Conservation (phyloP, 2,888 invertebrate genomes). For the Chrysomela aeneicollis region DNA sequence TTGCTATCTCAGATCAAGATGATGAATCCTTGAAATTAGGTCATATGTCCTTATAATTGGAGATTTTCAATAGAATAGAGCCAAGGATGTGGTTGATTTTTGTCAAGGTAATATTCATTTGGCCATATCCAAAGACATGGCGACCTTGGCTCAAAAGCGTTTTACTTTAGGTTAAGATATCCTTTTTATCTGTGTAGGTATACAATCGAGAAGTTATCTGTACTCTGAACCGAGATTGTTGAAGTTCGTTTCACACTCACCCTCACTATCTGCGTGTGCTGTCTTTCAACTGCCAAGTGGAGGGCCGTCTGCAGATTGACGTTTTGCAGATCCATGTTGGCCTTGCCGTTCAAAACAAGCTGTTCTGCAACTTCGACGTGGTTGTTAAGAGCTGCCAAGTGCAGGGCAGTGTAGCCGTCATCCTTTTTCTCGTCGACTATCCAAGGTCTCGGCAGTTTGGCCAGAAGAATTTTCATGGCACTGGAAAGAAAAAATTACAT, state of each 20-base stretch:
- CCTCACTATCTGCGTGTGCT: conserved; percentile 97
- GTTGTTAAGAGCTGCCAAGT: conserved; percentile 95
- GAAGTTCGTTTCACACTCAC: conserved; percentile 67
- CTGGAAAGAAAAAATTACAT: conserved; percentile 65
- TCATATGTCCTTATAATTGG: too few relatives aligned
- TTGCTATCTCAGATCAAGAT: too few relatives aligned
- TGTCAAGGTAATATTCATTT: too few relatives aligned
- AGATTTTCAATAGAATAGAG: too few relatives aligned
- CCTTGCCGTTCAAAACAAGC: conserved; percentile 86
- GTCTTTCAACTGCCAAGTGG: conserved; percentile 94
- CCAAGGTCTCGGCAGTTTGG: conserved; percentile 94
- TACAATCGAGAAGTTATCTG: too few relatives aligned
- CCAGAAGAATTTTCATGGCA: conserved; percentile 94
- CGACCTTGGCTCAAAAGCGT: too few relatives aligned
- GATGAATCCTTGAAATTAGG: too few relatives aligned
- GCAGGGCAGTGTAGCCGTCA: conserved; percentile 96
- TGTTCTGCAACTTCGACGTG: conserved; percentile 96
- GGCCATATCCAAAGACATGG: too few relatives aligned
- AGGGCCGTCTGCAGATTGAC: conserved; percentile 93
- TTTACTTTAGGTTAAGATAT: too few relatives aligned
- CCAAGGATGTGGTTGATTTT: too few relatives aligned
- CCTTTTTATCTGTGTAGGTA: too few relatives aligned
- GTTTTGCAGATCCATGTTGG: conserved; percentile 95
- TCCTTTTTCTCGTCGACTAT: conserved; percentile 99
- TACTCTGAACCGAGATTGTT: too few relatives aligned